Base-by-base conservation (phyloP, 2,797 vertebrate genomes). In the Distichodus sexfasciatus region DNA sequence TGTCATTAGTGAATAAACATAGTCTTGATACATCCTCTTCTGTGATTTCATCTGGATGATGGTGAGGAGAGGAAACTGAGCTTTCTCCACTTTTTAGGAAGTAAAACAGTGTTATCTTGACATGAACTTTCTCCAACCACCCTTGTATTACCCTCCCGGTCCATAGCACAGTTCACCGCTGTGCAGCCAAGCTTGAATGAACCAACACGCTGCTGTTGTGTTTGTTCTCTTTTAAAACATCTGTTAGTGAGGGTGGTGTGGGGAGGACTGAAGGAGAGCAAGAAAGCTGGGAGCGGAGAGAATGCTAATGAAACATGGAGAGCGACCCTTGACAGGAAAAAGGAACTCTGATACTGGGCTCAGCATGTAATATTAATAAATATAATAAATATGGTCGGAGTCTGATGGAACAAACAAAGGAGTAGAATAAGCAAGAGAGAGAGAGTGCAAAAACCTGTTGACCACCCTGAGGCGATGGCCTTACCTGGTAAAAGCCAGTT, bases 1-100 rank as follows among this genome's bases (percentile, higher is more conserved):
- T 31, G 50, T 83, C 74, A 82, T 84, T 85, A 80, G 72, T 33
- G 6, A 10, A 48, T 48, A 79, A 83, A 72, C 35, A 60, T 66
- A 35, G 15, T n/a, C 74, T 72, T 35, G 29, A 43, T 62, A 36
- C n/a, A 72, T 64, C 53, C 29, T 64, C 69, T 63, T 55, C 68
- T 51, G 67, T 47, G 12, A 60, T 63, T 67, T 53, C 40, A 62
- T 72, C 23, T 54, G 59, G n/a, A 31, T 10, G 15, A 24, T 31
- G 76, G 64, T 35, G 81, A 40, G 76, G 66, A 59, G 59, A 66
- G 66, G 12, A 31, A 57, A 57, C 41, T 41, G 48, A 38, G 67
- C 62, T 73, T 74, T 77, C 35, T 38, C 59, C 14, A 40, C 69
- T 79, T 84, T 84, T 23, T 44, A 62, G 66, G 57, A 81, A 82